phyloP scores from a whole-genome alignment of 30 jellyfish, hydroid and myxozoan species.

The Hydra vulgaris region DNA sequence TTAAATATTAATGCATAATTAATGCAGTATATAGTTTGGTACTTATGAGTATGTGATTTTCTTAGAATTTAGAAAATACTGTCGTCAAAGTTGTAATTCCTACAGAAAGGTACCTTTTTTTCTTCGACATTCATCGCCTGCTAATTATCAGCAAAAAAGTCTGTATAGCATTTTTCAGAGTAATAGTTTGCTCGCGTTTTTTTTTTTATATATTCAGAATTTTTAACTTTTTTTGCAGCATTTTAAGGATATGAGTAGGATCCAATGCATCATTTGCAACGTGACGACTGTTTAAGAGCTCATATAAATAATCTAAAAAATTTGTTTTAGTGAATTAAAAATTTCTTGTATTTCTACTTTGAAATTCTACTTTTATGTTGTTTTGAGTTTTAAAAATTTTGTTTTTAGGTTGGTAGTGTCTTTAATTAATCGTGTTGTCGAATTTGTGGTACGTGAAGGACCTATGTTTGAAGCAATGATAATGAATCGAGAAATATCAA shows the following conservation, averaged over 20 bases:
- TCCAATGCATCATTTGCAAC: constrained; percentile 13
- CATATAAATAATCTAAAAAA: constrained; percentile 4
- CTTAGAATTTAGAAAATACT: constrained; percentile 94
- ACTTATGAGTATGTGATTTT: constrained; percentile 48
- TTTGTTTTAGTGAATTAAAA: background rate
- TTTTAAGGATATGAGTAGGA: background rate
- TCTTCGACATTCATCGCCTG: constrained; percentile 26
- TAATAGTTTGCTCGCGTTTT: background rate
- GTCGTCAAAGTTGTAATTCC: constrained; percentile 98
- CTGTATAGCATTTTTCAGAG: background rate
- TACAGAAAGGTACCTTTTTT: constrained; percentile 83
- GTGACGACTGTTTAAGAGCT: constrained; percentile 11
- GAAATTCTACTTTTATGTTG: background rate
- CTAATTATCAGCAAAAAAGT: constrained; percentile 29
- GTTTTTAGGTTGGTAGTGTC: constrained; percentile 53
- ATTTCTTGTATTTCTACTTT: no score
- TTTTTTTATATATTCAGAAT: background rate
- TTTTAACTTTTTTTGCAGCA: background rate
- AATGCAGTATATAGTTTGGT: background rate
- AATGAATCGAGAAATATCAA: constrained; percentile 81
- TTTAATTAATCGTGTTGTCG: constrained; percentile 71
- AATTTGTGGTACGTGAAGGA: constrained; percentile 93
- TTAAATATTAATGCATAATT: no score
- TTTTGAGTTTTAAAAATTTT: background rate
- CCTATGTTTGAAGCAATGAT: constrained; percentile 99